Evolutionary conservation across 2,113 vertebrate genomes (phyloP).

Genomic region (Condylura cristata): DNA sequence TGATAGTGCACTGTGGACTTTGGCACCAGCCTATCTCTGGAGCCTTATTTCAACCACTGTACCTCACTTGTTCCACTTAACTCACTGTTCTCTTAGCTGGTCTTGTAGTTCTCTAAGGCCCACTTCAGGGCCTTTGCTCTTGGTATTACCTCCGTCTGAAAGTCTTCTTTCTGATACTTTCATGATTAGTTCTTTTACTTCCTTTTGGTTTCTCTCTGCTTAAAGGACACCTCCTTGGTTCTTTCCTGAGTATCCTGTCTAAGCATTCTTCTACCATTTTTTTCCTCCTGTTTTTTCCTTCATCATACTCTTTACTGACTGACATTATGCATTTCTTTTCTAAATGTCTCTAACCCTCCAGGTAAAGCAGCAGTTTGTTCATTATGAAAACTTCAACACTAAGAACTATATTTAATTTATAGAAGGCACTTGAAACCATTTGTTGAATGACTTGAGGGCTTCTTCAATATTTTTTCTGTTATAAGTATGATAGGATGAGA

Average conservation of each 20-base stretch:
- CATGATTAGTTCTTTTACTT: background rate
- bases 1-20: background rate
- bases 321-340: background rate
- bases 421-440: background rate
- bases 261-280: background rate
- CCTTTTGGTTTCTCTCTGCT: background rate
- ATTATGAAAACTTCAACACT: background rate
- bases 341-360: background rate
- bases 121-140: background rate
- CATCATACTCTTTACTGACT: too few relatives aligned
- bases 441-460: background rate
- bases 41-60: background rate
- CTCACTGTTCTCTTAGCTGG: background rate
- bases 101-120: background rate
- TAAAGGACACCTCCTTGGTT: background rate
- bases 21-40: background rate
- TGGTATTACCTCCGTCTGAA: background rate
- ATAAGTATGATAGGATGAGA: background rate
- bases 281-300: background rate
- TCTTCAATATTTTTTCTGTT: background rate
- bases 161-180: background rate
- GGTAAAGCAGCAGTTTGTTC: background rate
- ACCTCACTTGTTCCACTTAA: background rate
- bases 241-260: background rate
- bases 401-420: background rate